Evolutionary conservation across 2,113 vertebrate genomes (phyloP).

Genomic region (Suricata suricatta): DNA sequence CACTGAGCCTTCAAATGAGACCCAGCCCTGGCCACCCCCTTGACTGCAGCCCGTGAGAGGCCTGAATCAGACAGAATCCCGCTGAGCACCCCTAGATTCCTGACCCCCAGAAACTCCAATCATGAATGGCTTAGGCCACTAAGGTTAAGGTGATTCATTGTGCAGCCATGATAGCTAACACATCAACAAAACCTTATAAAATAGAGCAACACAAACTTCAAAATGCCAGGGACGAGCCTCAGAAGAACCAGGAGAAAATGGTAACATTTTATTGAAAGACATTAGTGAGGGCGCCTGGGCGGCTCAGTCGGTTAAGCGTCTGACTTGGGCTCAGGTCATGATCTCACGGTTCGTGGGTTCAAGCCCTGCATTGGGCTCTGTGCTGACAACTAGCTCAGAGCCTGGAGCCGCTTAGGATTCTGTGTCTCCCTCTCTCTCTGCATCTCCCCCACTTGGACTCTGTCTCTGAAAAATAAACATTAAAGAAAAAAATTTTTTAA

Average conservation of each 20-base stretch:
- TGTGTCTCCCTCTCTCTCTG: too few species aligned
- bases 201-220: neutral
- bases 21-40: neutral
- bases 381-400: too few species aligned
- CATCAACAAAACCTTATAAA: neutral
- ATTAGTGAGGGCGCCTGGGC: too few species aligned
- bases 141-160: neutral
- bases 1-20: neutral
- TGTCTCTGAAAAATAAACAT: neutral
- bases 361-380: too few species aligned
- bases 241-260: neutral
- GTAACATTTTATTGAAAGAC: neutral
- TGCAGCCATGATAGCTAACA: neutral
- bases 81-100: neutral
- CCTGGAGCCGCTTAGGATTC: too few species aligned
- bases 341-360: too few species aligned
- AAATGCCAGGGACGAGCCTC: neutral
- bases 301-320: too few species aligned
- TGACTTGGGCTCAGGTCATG: too few species aligned
- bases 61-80: neutral
- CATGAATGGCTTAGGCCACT: neutral
- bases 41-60: neutral
- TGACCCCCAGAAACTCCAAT: neutral
- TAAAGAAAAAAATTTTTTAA: neutral
- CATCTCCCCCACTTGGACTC: too few species aligned